These are phyloP conservation scores for Drosophila ohnishii DNA, from an alignment of 1,140 invertebrate species.

Conservation along the genomic window DNA sequence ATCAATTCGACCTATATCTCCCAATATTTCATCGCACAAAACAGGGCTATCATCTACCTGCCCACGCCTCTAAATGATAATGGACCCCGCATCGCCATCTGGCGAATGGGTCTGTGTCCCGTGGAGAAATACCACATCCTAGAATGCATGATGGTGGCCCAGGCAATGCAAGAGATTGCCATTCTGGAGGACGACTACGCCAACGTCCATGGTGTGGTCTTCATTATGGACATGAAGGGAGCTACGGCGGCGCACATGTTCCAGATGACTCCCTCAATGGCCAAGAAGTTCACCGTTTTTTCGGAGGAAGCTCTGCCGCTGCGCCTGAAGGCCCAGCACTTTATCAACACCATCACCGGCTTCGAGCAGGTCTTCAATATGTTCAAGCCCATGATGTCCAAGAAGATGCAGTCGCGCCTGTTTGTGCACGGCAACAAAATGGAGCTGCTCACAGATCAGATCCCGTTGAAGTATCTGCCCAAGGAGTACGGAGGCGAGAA, in stretches of 20 bases:
- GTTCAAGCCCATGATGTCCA: conserved; percentile 84
- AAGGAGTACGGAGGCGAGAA: conserved; percentile 85
- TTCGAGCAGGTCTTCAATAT: conserved; percentile 84
- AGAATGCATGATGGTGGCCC: conserved; percentile 59
- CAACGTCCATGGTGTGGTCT: conserved; percentile 83
- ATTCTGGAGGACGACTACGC: conserved; percentile 83
- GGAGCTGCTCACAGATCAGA: conserved; percentile 81
- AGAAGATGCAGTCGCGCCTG: conserved; percentile 84
- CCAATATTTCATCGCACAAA: neutral
- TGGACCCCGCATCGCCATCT: conserved; percentile 59
- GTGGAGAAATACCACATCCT: conserved; percentile 61
- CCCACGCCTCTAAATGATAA: conserved; percentile 74
- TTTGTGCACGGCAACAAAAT: conserved; percentile 84
- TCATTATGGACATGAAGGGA: conserved; percentile 83
- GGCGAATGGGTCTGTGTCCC: conserved; percentile 47
- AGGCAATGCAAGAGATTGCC: conserved; percentile 63
- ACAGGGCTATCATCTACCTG: conserved; percentile 61
- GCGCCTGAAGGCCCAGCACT: conserved; percentile 83
- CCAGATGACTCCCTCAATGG: conserved; percentile 83
- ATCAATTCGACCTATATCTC: too few relatives aligned
- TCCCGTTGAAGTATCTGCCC: conserved; percentile 84
- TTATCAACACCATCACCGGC: conserved; percentile 84
- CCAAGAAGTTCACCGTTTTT: conserved; percentile 84
- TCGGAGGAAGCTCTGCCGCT: conserved; percentile 85
- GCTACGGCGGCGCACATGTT: conserved; percentile 83